Conservation (phyloP, 2,797 vertebrate species). For the Ambastaia sidthimunki region DNA sequence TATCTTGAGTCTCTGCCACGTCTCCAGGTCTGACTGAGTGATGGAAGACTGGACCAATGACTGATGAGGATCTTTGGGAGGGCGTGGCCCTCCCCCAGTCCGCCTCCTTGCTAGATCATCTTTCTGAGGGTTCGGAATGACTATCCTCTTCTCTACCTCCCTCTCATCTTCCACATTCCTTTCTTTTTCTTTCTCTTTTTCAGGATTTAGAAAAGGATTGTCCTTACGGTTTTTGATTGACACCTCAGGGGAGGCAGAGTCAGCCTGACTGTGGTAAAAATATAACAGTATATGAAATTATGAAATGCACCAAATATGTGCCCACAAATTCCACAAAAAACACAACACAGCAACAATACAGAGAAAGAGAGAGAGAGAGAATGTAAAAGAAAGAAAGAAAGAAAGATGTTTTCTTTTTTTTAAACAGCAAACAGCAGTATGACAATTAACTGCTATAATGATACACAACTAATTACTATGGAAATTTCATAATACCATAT, state of each 20-base stretch:
- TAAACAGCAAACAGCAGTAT: too few relatives aligned
- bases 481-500: not conserved
- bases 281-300: constrained; percentile 40
- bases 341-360: constrained; percentile 24
- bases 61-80: constrained; percentile 69
- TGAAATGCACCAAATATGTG: constrained; percentile 2
- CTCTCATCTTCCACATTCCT: constrained; percentile 57
- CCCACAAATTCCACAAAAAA: not conserved
- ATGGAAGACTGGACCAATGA: constrained; percentile 79
- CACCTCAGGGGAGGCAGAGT: constrained; percentile 62
- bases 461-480: not conserved
- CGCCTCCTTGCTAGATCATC: constrained; percentile 82
- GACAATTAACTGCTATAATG: not conserved
- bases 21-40: constrained; percentile 87
- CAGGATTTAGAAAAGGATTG: constrained; percentile 68
- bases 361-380: constrained; percentile 30
- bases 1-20: constrained; percentile 89
- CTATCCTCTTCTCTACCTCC: constrained; percentile 58
- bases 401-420: not conserved
- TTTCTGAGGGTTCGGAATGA: constrained; percentile 76
- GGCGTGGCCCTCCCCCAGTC: constrained; percentile 69
- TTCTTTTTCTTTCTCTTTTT: constrained; percentile 62
- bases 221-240: constrained; percentile 73
- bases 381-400: constrained; percentile 42
- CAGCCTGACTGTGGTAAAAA: constrained; percentile 68